Conservation (phyloP, 2,113 vertebrate genomes). For the Todiramphus saurophagus region DNA sequence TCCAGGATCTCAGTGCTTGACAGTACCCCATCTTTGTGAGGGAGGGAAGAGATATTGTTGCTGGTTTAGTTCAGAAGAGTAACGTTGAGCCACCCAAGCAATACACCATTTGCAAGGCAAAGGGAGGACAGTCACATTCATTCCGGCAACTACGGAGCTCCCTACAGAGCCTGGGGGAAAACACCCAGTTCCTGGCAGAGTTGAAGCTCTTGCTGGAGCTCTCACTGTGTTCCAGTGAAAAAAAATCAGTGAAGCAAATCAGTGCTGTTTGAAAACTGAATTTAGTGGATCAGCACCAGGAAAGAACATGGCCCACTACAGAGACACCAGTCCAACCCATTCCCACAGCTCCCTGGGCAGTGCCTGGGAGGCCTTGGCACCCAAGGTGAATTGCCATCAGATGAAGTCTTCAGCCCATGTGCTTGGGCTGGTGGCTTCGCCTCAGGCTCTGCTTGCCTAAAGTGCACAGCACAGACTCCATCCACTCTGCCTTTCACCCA, state of each 20-base stretch:
- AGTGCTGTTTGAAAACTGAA: not conserved
- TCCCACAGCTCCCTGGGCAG: not conserved
- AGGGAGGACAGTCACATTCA: not conserved
- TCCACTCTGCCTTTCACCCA: not conserved
- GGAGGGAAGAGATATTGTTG: not conserved
- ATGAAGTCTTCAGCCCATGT: not conserved
- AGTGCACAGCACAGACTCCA: not conserved
- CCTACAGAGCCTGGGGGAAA: not conserved
- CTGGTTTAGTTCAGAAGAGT: not conserved
- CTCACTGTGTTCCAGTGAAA: not conserved
- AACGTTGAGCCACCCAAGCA: not conserved
- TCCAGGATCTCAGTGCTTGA: not conserved
- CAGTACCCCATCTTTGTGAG: not conserved
- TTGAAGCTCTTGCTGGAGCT: not conserved
- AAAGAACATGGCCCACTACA: not conserved
- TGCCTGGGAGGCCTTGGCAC: not conserved
- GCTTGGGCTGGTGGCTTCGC: not conserved
- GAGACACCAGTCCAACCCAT: not conserved
- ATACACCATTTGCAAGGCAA: not conserved
- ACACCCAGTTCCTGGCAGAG: not conserved
- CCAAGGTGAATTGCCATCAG: not conserved
- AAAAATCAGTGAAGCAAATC: not conserved
- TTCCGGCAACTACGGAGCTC: not conserved
- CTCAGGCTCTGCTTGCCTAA: not conserved
- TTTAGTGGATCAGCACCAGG: not conserved